Conservation (phyloP, 30 jellyfish, hydroid and myxozoan genomes). For the Morbakka virulenta region DNA sequence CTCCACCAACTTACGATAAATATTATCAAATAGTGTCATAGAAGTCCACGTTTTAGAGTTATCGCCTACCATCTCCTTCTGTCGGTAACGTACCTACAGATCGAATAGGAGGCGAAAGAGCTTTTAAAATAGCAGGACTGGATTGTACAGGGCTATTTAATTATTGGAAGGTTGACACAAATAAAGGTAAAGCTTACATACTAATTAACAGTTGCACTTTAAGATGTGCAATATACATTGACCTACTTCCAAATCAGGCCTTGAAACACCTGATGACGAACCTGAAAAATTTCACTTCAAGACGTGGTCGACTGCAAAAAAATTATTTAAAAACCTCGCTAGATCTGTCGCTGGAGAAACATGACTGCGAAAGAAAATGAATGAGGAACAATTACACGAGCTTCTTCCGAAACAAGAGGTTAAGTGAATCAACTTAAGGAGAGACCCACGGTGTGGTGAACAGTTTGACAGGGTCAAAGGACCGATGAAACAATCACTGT, state of each 20-base stretch:
- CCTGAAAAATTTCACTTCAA: neutral
- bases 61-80: too few species aligned
- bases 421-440: neutral
- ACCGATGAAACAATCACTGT: neutral
- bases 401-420: neutral
- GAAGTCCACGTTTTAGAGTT: too few species aligned
- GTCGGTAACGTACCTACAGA: too few species aligned
- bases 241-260: neutral
- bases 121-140: too few species aligned
- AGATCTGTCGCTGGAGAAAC: neutral
- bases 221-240: neutral
- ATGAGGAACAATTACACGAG: neutral
- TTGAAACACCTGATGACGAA: neutral
- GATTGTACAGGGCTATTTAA: neutral
- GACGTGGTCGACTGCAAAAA: neutral
- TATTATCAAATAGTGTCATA: too few species aligned
- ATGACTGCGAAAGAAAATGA: neutral
- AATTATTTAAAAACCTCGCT: neutral
- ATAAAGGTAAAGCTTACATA: neutral
- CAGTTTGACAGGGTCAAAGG: neutral
- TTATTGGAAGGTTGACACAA: neutral
- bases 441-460: neutral
- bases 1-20: too few species aligned
- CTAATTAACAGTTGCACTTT: neutral
- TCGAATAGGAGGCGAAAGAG: too few species aligned